Base-by-base conservation (phyloP, 2,797 vertebrate species). In the Neostethus bicornis region DNA sequence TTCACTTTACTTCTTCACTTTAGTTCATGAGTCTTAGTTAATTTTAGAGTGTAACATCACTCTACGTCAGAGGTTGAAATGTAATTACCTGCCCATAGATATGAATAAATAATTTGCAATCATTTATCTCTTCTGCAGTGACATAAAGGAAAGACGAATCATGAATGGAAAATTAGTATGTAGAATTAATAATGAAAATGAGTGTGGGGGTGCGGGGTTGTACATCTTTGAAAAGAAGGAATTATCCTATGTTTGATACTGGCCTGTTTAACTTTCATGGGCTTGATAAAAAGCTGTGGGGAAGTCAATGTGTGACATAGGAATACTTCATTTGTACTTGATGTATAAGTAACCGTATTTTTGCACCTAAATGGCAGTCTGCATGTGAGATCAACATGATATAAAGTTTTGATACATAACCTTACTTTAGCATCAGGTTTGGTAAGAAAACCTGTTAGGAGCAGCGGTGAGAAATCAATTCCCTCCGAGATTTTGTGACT, bases 51-150 rank as follows among this genome's bases (percentile, higher is more conserved):
- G 29, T 59, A 17, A 59, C 70, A 58, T 70, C 29, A 61, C 53
- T 23, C 39, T 56, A n/a, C n/a, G 32, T 76, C 63, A 13, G 75
- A 42, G 48, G 43, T 19, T 34, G 71, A 78, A 81, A 78, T 71
- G 8, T 80, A 85, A 89, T 90, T 85, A 84, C 66, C 57, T 69
- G 46, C 70, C 84, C 66, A 76, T 80, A 51, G 63, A 62, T 68
- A 77, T 74, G 28, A 50, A 44, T 87, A 66, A 87, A 87, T 88
- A 84, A 89, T 87, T 86, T 71, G 83, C 55, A 28, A 9, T 46
- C 41, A 2, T 72, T 73, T 82, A 57, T 79, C 79, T 77, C 62
- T 42, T 43, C 61, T 58, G 46, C 11, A 20, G 61, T 68, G 82
- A 72, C 66, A 71, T 37, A 60, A n/a, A n/a, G n/a, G 47, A 73